Evolutionary conservation across 2,888 invertebrate genomes (phyloP), one percentile per base, ranked within the genome.

Genomic region (Megamerina dolium): DNA sequence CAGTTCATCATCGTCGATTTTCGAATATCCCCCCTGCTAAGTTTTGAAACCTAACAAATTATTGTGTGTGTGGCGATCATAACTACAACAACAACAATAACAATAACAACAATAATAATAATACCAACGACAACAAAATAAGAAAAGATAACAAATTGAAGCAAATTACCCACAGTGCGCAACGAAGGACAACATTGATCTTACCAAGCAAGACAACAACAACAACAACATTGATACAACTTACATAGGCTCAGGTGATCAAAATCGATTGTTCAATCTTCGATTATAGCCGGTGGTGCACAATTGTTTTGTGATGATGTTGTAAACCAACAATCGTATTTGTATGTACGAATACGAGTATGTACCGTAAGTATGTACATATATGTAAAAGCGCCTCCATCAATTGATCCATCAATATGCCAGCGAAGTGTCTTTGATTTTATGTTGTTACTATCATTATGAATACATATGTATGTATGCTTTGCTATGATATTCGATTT

Each of bases 21-120:
- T n/a, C n/a, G n/a, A n/a, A n/a, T n/a, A n/a, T n/a, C n/a, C n/a
- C 29, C 40, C 45, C 45, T 40, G 45, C 45, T 45, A 45, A 37
- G 45, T 45, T 45, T 45, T 36, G 36, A 45, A 41, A 45, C 45
- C 40, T 41, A 21, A 45, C 45, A 45, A 45, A 45, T 45, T 45
- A 41, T 45, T 40, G 40, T 37, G 32, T 6, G 8, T 8, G 6
- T 10, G 8, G 10, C 6, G 6, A 23, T 23, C 6, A 8, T 8
- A 23, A 23, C 8, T 23, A 23, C 6, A 6, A 23, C 23, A 23
- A 23, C 10, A 10, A 6, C 6, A 23, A 23, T 6, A 6, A 10
- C 6, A 23, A 6, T 6, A 23, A 23, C 10, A 23, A 23, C 23
- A 23, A 23, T 23, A 23, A 23, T 23, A 6, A 23, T 23, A 23